These are phyloP conservation scores for Pediacus dermestoides DNA, from an alignment of 2,888 invertebrate species.

Conservation along the genomic window DNA sequence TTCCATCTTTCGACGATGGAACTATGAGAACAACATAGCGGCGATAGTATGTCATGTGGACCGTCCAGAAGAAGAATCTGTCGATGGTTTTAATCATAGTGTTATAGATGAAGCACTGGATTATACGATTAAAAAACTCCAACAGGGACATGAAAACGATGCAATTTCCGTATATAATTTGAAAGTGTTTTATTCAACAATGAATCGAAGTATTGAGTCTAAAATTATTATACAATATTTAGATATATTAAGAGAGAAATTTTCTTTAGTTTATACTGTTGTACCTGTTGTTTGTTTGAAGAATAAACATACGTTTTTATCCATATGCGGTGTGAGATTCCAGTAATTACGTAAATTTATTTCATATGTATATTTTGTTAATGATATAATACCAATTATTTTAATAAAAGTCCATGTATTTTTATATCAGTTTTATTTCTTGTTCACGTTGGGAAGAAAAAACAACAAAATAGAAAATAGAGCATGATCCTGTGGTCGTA, in stretches of 20 bases:
- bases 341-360: constrained; percentile 49
- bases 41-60: constrained; percentile 78
- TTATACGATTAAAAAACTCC: constrained; percentile 53
- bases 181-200: constrained; percentile 74
- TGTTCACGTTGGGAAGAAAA: too few species aligned
- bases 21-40: constrained; percentile 83
- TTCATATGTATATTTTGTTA: too few species aligned
- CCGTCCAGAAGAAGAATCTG: constrained; percentile 34
- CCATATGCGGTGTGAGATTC: constrained; percentile 77
- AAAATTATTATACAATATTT: constrained; percentile 48
- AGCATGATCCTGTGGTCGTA: too few species aligned
- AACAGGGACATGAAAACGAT: constrained; percentile 53
- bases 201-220: constrained; percentile 52
- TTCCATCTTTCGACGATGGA: constrained; percentile 81
- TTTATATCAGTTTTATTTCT: too few species aligned
- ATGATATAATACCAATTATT: too few species aligned
- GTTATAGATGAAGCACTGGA: constrained; percentile 57
- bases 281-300: constrained; percentile 78
- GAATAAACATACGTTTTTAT: constrained; percentile 77
- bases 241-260: constrained; percentile 53
- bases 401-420: too few species aligned
- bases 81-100: constrained; percentile 39
- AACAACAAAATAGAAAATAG: too few species aligned
- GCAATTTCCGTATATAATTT: constrained; percentile 65
- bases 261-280: constrained; percentile 65